Base-by-base conservation (phyloP, 64 coral and sea anemone genomes). In the Hydrozoanthus tunicans region DNA sequence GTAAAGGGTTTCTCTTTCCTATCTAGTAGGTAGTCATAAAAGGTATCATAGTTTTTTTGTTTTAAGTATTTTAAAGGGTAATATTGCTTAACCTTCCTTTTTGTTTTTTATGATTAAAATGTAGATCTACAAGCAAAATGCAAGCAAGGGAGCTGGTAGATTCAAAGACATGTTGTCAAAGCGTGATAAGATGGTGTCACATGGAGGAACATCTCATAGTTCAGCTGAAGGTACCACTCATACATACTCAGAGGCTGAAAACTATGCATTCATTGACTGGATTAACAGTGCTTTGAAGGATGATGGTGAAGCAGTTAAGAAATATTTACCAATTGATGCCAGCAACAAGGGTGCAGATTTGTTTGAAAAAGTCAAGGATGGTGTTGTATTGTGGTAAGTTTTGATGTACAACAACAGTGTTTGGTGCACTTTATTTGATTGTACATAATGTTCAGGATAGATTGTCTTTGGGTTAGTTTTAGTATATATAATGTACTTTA, bases 161-260 rank as follows among this genome's bases (percentile, higher is more conserved):
- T 96, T 93, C 62, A 93, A 93, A 64, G 92, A 93, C 11, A 89
- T 96, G 61, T 58, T 96, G 71, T 93, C 92, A 26, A 93, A 93
- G 56, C 85, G 66, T 52, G 94, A 96, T 3, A 82, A 96, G 66
- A 8, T 93, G 7, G 81, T 86, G 23, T 51, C 61, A 11, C 90
- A 92, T 56, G 93, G 93, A 15, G 93, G 96, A 32, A 93, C 86
- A 7, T 98, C 93, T 53, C 74, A 91, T n/a, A 80, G 86, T 62
- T 95, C 96, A 6, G 93, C 96, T 43, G 93, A 98, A 90, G 96
- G 96, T 55, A 98, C 96, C 56, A 98, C 91, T 11, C 96, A 98
- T 53, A 83, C 91, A 0, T 95, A 91, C 24, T 93, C 96, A 3
- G 93, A 98, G 69, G 91, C 93, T 3, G 96, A 98, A 53, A 93